These are phyloP conservation scores for Sphaerophoria rueppellii DNA, from an alignment of 2,888 invertebrate genomes.

Conservation along the genomic window DNA sequence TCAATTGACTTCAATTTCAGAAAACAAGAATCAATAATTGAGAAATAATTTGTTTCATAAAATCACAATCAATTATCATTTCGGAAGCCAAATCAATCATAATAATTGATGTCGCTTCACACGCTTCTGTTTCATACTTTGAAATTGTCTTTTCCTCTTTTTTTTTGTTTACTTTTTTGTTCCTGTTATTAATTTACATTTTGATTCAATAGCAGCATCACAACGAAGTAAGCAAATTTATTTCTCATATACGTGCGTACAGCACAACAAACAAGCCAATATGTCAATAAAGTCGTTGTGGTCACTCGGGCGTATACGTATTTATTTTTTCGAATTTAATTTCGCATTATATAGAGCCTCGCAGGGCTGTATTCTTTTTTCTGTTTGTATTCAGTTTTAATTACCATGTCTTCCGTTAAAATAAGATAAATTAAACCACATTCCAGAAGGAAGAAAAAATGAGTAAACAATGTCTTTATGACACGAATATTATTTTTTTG, in stretches of 20 bases:
- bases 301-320: conserved; percentile 49
- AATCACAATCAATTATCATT: background rate
- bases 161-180: background rate
- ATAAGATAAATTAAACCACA: conserved; percentile 46
- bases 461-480: conserved; percentile 33
- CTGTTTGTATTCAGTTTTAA: conserved; percentile 51
- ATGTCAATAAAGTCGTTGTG: conserved; percentile 20
- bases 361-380: background rate
- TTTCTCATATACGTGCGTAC: background rate
- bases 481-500: background rate
- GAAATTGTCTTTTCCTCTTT: conserved; percentile 7
- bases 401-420: conserved; percentile 36
- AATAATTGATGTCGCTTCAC: conserved; percentile 26
- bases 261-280: conserved; percentile 39
- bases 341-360: background rate
- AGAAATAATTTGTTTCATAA: background rate
- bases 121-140: background rate
- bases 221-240: conserved; percentile 38
- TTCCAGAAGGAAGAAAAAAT: conserved; percentile 5
- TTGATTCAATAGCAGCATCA: background rate
- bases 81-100: conserved; percentile 22
- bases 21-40: too few relatives aligned
- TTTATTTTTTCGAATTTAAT: conserved; percentile 39
- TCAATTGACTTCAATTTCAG: too few relatives aligned
- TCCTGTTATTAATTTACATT: background rate